phyloP scores from a whole-genome alignment of 2,113 vertebrate species.

The Rhabdomys dilectus region DNA sequence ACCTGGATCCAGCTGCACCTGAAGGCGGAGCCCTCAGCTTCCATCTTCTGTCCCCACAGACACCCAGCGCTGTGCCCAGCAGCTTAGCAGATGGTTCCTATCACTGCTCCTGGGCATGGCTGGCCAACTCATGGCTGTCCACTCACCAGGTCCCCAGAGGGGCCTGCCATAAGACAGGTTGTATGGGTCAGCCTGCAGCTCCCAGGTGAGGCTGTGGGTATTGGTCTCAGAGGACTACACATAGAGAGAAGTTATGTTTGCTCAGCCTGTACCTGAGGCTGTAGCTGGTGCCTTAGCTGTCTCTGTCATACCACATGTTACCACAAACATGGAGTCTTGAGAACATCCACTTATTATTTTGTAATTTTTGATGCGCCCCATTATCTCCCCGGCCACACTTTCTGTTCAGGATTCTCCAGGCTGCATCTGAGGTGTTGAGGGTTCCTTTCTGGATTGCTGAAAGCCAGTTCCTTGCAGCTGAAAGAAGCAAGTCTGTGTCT shows the following conservation, averaged over 20 bases:
- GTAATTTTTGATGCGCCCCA: accelerated
- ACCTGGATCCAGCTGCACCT: background rate
- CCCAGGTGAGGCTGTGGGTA: too few species aligned
- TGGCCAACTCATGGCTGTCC: too few species aligned
- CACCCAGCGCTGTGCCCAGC: background rate
- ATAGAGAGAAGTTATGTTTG: too few species aligned
- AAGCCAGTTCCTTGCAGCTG: background rate
- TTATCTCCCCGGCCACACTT: background rate
- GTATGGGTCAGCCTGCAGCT: background rate
- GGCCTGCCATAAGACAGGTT: background rate
- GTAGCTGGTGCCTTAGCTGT: background rate
- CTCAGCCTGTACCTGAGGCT: background rate
- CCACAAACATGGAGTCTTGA: background rate
- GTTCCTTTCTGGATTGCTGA: background rate
- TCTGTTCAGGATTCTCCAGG: background rate
- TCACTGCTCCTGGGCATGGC: too few species aligned
- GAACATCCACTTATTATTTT: background rate
- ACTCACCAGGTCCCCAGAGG: accelerated
- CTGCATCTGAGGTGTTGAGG: background rate
- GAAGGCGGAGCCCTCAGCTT: background rate
- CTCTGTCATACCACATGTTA: background rate
- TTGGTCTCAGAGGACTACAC: background rate
- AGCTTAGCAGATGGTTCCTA: background rate
- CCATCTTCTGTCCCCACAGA: background rate
- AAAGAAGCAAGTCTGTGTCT: background rate